Evolutionary conservation across 2,888 invertebrate genomes (phyloP).

Genomic region (Ormia ochracea): DNA sequence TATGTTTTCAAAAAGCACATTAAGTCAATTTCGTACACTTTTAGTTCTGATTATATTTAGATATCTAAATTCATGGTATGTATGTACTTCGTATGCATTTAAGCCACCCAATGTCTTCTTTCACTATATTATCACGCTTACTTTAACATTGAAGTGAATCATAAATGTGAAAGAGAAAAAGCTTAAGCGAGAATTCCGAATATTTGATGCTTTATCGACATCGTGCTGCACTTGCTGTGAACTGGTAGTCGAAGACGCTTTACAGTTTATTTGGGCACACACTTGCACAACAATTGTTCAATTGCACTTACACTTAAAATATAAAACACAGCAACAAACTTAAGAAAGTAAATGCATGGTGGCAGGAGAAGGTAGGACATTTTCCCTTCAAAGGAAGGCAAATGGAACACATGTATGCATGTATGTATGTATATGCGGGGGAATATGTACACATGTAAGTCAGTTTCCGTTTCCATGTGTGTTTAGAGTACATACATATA

Average conservation of each 20-base stretch:
- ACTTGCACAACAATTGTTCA: background rate
- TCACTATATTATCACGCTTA: constrained; percentile 56
- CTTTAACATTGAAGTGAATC: constrained; percentile 52
- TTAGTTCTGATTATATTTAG: background rate
- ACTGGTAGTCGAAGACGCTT: constrained; percentile 7
- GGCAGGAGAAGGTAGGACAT: too few species aligned
- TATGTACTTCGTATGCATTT: too few species aligned
- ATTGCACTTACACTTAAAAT: constrained; percentile 11
- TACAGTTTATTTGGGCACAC: constrained; percentile 14
- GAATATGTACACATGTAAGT: too few species aligned
- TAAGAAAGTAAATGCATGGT: too few species aligned
- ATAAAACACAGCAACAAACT: background rate
- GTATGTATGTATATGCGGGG: too few species aligned
- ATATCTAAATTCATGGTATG: background rate
- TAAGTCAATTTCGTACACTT: background rate
- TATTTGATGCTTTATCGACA: constrained; percentile 50
- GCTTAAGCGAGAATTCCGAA: constrained; percentile 43
- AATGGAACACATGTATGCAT: too few species aligned
- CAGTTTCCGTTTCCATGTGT: background rate
- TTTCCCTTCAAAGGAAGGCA: too few species aligned
- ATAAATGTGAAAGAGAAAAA: constrained; percentile 27
- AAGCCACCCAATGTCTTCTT: background rate
- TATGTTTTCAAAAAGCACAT: background rate
- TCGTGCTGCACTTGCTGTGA: constrained; percentile 29
- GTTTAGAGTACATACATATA: constrained; percentile 8